Percentiles rank a stretch among this genome's conserved stretches.
These are phyloP conservation scores for Peromyscus aztecus DNA, from an alignment of 2,797 vertebrate species.

Conservation along the genomic window DNA sequence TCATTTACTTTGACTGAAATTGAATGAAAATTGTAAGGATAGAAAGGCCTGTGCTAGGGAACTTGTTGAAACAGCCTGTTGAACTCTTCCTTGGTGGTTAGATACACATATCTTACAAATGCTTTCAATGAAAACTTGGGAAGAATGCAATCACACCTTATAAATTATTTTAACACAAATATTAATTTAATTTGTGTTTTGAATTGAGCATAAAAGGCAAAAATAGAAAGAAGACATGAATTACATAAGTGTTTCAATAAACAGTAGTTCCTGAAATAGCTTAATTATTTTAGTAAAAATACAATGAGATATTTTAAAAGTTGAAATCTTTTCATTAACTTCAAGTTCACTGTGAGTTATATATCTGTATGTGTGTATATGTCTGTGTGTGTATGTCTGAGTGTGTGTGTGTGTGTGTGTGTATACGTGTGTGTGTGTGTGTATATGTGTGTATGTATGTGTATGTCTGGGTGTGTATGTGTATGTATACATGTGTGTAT, in stretches of 20 bases:
- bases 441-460: not conserved
- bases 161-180: conserved; percentile 1
- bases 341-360: not conserved
- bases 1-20: not conserved
- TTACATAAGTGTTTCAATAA: not conserved
- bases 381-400: not conserved
- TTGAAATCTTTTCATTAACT: not conserved
- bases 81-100: not conserved
- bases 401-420: not conserved
- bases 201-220: conserved; percentile 16
- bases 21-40: not conserved
- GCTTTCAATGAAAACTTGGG: not conserved
- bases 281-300: conserved; percentile 4
- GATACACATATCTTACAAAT: not conserved
- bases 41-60: not conserved
- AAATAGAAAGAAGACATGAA: not conserved
- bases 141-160: not conserved
- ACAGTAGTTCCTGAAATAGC: not conserved
- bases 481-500: not conserved
- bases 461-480: not conserved
- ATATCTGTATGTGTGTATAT: not conserved
- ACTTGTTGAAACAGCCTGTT: not conserved
- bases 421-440: not conserved
- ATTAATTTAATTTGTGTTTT: not conserved
- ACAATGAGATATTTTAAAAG: not conserved